A percentile compares a stretch with the other conserved stretches of the same genome.
Evolutionary conservation across 1,140 invertebrate genomes (phyloP).

Genomic region (Pogonus chalceus): DNA sequence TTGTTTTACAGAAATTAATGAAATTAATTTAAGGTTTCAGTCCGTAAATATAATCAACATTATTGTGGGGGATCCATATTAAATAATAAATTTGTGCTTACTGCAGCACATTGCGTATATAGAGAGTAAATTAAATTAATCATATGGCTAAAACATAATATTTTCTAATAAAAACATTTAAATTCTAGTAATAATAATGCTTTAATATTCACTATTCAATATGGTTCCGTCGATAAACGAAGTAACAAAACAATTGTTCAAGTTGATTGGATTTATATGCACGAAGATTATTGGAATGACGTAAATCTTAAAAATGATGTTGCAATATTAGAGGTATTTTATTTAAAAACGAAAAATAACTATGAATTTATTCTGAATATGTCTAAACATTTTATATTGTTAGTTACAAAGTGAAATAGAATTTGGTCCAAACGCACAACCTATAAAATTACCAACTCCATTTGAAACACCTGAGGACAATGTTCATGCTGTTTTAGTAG

Average conservation of each 20-base stretch:
- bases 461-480: not conserved
- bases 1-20: too few species aligned
- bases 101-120: conserved; percentile 15
- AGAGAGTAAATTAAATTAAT: conserved; percentile 8
- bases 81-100: conserved; percentile 18
- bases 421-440: conserved; percentile 1
- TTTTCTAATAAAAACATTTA: not conserved
- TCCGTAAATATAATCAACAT: conserved; percentile 16
- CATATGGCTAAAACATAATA: not conserved
- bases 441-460: not conserved
- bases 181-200: not conserved
- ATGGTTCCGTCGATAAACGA: conserved; percentile 12
- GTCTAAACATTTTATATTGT: not conserved
- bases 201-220: conserved; percentile 12
- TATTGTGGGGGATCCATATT: conserved; percentile 31
- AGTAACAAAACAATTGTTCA: conserved; percentile 17
- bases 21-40: conserved; percentile 15
- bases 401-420: not conserved
- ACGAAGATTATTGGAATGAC: conserved; percentile 32
- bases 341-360: not conserved
- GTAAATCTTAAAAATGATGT: conserved; percentile 17
- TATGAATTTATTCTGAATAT: not conserved
- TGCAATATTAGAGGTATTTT: conserved; percentile 27
- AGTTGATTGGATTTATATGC: conserved; percentile 23
- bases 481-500: not conserved